A percentile compares a stretch with the other conserved stretches of the same genome.
Conservation (phyloP, 2,113 vertebrate genomes). For the Coptodon bakossiorum region DNA sequence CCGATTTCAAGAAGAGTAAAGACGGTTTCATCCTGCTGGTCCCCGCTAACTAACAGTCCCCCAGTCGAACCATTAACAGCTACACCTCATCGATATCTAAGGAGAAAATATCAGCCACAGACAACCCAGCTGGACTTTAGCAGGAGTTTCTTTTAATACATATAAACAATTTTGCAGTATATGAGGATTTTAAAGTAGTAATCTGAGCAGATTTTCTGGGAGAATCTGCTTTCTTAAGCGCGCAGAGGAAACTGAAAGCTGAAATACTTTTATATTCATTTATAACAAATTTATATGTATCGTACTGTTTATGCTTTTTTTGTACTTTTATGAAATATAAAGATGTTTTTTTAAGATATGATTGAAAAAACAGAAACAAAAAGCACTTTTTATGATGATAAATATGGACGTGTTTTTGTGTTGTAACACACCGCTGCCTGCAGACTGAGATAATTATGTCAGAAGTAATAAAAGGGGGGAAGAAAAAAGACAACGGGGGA, state of each 20-base stretch:
- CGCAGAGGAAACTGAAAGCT: background rate
- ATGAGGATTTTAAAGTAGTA: background rate
- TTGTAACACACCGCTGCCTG: background rate
- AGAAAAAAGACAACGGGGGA: background rate
- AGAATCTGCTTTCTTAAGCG: background rate
- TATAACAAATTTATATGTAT: background rate
- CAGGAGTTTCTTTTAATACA: background rate
- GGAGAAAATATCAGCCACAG: background rate
- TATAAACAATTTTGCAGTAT: background rate
- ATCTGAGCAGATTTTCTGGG: background rate
- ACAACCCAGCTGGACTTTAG: background rate
- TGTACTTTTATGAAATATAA: background rate
- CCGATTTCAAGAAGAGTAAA: conserved; percentile 79
- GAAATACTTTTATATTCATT: background rate
- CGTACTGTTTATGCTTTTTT: background rate
- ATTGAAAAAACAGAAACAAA: background rate
- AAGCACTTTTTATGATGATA: conserved; percentile 3
- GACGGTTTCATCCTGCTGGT: conserved; percentile 76
- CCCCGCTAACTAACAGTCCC: conserved; percentile 44
- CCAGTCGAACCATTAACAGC: background rate
- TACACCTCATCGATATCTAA: background rate
- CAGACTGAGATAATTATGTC: background rate
- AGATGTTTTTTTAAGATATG: background rate
- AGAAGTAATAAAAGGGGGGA: background rate
- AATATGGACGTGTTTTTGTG: conserved; percentile 9